Evolutionary conservation across 2,888 invertebrate genomes (phyloP), one percentile per base, ranked within the genome.

Genomic region (Ceriagrion tenellum): DNA sequence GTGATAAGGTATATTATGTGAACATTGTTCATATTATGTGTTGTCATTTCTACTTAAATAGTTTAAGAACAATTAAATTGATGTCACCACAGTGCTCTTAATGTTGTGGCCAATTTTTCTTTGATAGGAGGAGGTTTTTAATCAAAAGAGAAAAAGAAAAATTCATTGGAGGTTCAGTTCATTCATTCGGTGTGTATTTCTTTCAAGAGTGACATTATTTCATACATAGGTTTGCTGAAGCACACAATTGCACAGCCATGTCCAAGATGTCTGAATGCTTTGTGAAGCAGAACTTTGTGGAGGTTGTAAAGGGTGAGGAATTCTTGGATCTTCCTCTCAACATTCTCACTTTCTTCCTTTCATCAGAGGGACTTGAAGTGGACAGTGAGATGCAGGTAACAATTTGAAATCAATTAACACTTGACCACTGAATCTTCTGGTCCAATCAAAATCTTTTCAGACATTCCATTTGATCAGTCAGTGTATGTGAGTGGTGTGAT

Each of bases 301-400:
- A 98, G 97, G 98, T 99, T 90, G 97, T 97, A 90, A 97, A 97
- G 96, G 99, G 98, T 97, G 99, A 99, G 96, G 99, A 99, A 97
- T 98, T 99, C 96, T 97, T 98, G 96, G 98, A 99, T 96, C 97
- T 99, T 95, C 98, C 99, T 55, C 98, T 98, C 96, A 98, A 98
- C 96, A 97, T 98, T 96, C 97, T 99, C 95, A 97, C 98, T 95
- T 98, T 98, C 96, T 97, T 99, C 96, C 97, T 99, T 95, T 98
- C 98, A 96, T 99, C 99, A 95, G 99, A 99, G 97, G 98, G 98
- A 96, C 97, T 99, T 95, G 98, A 98, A 96, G 98, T 99, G 95
- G 99, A 99, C 96, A 98, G 98, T 96, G 99, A 99, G 97, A 98
- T 98, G 96, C 98, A 99, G 98, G 99, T 98, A 96, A 95, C n/a